Evolutionary conservation across 1,140 invertebrate genomes (phyloP).

Genomic region (Chlorops oryzae): DNA sequence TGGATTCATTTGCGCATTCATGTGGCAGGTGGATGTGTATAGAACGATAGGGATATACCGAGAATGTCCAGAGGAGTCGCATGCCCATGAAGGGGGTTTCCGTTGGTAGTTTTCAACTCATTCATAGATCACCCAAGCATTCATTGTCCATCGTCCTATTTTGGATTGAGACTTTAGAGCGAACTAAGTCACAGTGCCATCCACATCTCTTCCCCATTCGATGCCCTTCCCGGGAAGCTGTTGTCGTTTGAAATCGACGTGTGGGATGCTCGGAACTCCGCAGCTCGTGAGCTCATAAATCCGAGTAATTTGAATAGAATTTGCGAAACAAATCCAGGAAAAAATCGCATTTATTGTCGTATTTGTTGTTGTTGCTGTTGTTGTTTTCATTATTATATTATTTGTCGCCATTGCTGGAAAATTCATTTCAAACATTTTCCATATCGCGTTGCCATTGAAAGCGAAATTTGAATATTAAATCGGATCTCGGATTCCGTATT

Average conservation of each 20-base stretch:
- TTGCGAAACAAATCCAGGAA: conserved; percentile 38
- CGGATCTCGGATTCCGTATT: neutral
- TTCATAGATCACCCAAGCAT: neutral
- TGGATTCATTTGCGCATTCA: too few species aligned
- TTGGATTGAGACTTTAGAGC: neutral
- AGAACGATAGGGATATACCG: too few species aligned
- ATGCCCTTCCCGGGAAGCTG: neutral
- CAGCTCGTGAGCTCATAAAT: conserved; percentile 40
- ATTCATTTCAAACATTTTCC: neutral
- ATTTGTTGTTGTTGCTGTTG: conserved; percentile 3
- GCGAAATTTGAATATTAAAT: neutral
- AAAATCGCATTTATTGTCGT: conserved; percentile 1
- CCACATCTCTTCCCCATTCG: neutral
- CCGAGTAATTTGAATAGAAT: conserved; percentile 44
- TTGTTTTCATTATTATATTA: neutral
- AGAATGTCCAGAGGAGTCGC: too few species aligned
- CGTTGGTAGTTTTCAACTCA: neutral
- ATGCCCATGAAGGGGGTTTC: too few species aligned
- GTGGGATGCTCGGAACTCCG: conserved; percentile 12
- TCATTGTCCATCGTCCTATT: neutral
- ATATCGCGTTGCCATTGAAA: neutral
- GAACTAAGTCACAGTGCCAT: neutral
- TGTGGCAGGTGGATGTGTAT: too few species aligned
- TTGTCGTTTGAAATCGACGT: neutral
- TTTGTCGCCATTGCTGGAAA: too few species aligned